A percentile compares a stretch with the other conserved stretches of the same genome.
Evolutionary conservation across 2,888 invertebrate genomes (phyloP).

Genomic region (Caenorhabditis sp.): DNA sequence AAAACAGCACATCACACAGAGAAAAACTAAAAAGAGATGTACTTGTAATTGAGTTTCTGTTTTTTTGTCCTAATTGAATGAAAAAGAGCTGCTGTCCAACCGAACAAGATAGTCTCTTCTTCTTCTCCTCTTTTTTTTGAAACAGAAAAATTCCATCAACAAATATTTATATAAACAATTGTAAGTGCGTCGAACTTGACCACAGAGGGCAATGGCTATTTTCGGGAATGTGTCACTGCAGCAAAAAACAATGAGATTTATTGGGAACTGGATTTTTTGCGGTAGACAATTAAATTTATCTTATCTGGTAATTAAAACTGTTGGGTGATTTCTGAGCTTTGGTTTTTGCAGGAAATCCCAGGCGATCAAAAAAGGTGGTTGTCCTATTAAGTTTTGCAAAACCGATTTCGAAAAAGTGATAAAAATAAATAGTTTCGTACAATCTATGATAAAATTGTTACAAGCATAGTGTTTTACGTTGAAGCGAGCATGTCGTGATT

Average conservation of each 20-base stretch:
- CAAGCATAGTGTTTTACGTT: too few relatives aligned
- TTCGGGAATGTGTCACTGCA: not conserved
- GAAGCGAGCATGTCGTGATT: too few relatives aligned
- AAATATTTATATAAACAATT: not conserved
- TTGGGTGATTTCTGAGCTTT: not conserved
- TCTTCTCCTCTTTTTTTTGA: not conserved
- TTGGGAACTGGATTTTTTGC: not conserved
- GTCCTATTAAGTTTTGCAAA: too few relatives aligned
- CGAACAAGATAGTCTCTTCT: not conserved
- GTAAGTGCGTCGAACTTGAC: not conserved
- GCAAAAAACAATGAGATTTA: not conserved
- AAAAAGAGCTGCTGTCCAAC: not conserved
- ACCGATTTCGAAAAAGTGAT: too few relatives aligned
- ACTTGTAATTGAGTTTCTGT: not conserved
- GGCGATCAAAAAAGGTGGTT: too few relatives aligned
- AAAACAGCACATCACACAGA: not conserved
- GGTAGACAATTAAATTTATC: not conserved
- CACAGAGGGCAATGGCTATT: conserved; percentile 1
- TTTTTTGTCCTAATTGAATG: not conserved
- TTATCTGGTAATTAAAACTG: not conserved
- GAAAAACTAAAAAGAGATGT: not conserved
- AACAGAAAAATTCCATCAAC: not conserved
- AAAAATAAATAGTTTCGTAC: too few relatives aligned
- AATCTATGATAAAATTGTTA: too few relatives aligned
- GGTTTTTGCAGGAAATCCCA: not conserved